Base-by-base conservation (phyloP, 2,797 vertebrate genomes). In the Phoxinus dragarum region DNA sequence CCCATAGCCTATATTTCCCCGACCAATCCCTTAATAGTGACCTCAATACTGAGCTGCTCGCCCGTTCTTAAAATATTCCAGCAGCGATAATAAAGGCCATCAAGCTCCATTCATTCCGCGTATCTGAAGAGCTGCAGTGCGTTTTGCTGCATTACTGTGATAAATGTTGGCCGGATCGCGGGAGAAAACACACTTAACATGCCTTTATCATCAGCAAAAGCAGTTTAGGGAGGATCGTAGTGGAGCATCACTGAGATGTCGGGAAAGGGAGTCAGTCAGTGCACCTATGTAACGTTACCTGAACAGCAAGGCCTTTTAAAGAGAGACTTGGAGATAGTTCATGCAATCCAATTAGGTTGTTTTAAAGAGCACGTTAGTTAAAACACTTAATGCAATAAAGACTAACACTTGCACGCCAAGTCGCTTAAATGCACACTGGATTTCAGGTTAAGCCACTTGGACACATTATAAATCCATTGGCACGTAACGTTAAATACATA, bases 261-360 rank as follows among this genome's bases (percentile, higher is more conserved):
- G 44, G 36, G 42, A 6, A 21, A 69, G 49, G 14, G 47, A 77
- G 61, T 49, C 82, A 77, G 61, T 49, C 82, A 16, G 74, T 14
- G 64, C 6, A 23, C 83, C 49, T 4, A 73, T 61, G n/a, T 40
- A 9, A 52, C 14, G 16, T 56, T 64, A 74, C 81, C 76, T 40
- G 76, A 73, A 14, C 42, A 16, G 40, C 52, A 21, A 56, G 76
- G 83, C 27, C 66, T 59, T 71, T 84, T 79, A 79, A 79, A 84
- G 5, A 17, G 3, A 59, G 31, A 23, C 56, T 72, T 40, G 0
- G 47, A 3, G 0, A 6, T 27, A 42, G 47, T 44, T n/a, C 40
- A 40, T 4, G 54, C 91, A 94, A 94, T 94, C 94, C 92, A 93
- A 91, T 95, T 94, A 95, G 78, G 85, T 88, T 40, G 82, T 92